phyloP scores from a whole-genome alignment of 2,113 vertebrate species.

The Motacilla tschutschensis region DNA sequence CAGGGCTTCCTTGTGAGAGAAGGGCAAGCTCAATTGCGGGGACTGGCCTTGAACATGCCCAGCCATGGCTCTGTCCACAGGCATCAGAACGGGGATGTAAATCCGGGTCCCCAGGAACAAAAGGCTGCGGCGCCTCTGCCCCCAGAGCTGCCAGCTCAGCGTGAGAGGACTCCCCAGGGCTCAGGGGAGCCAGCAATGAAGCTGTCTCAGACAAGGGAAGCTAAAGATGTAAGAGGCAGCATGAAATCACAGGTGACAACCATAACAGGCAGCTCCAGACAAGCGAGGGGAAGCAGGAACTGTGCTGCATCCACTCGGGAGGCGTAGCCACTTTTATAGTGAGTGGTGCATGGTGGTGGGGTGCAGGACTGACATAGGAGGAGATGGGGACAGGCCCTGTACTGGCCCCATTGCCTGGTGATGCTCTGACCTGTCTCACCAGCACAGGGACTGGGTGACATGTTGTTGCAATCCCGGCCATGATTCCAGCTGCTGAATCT shows the following conservation, averaged over 20 bases:
- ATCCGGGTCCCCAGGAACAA: neutral
- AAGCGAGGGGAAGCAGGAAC: slow-evolving; percentile 43
- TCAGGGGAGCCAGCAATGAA: neutral
- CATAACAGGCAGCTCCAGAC: slow-evolving; percentile 61
- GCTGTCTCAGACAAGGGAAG: slow-evolving; percentile 62
- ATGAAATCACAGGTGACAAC: slow-evolving; percentile 75
- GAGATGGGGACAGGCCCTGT: neutral
- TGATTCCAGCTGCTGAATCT: neutral
- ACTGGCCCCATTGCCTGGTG: neutral
- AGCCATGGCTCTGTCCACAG: neutral
- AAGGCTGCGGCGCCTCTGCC: neutral
- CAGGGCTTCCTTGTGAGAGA: neutral
- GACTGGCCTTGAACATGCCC: fast-evolving
- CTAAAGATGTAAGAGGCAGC: slow-evolving; percentile 71
- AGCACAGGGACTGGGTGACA: fast-evolving
- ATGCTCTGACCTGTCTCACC: neutral
- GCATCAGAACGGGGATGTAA: neutral
- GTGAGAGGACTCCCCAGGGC: neutral
- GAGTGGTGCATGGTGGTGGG: fast-evolving
- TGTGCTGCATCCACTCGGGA: slow-evolving; percentile 19
- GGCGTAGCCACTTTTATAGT: neutral
- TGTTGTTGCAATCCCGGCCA: fast-evolving
- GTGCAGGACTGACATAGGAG: fast-evolving
- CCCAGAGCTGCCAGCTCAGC: slow-evolving; percentile 2
- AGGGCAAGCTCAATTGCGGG: neutral